Evolutionary conservation across 2,888 invertebrate species (phyloP).

Genomic region (Idaea straminata): DNA sequence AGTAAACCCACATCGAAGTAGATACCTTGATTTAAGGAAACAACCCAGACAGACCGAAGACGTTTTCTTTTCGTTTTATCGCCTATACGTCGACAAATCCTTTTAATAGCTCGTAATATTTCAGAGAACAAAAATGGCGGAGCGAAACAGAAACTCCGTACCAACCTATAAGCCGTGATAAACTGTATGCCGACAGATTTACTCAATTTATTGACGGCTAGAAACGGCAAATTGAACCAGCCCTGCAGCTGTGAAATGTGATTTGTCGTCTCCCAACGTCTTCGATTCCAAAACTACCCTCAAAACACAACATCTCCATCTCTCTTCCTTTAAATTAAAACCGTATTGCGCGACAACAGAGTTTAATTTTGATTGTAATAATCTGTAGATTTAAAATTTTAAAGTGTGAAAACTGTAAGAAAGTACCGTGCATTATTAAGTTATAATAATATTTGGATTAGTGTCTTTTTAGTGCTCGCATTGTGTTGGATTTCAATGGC

Average conservation of each 20-base stretch:
- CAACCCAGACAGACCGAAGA: not conserved
- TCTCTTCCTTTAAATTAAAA: not conserved
- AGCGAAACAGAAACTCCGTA: not conserved
- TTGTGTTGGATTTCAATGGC: conserved; percentile 5
- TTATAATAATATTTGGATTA: conserved; percentile 28
- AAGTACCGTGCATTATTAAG: conserved; percentile 32
- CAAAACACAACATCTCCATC: conserved; percentile 2
- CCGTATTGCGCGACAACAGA: not conserved
- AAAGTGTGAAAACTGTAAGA: conserved; percentile 6
- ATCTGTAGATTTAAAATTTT: not conserved
- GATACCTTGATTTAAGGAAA: not conserved
- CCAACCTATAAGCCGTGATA: conserved; percentile 8
- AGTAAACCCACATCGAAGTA: no score
- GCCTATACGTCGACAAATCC: not conserved
- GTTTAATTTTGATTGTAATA: not conserved
- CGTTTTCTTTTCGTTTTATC: not conserved
- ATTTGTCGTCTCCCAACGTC: conserved; percentile 19
- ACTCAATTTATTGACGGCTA: conserved; percentile 13
- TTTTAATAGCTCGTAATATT: not conserved
- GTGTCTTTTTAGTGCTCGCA: conserved; percentile 11
- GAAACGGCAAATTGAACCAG: conserved; percentile 13
- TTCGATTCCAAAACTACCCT: conserved; percentile 13
- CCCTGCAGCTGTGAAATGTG: conserved; percentile 21
- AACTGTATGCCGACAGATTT: conserved; percentile 11
- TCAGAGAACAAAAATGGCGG: not conserved